These are phyloP conservation scores for Polypedilum pembai DNA, from an alignment of 1,140 invertebrate species.

Conservation along the genomic window DNA sequence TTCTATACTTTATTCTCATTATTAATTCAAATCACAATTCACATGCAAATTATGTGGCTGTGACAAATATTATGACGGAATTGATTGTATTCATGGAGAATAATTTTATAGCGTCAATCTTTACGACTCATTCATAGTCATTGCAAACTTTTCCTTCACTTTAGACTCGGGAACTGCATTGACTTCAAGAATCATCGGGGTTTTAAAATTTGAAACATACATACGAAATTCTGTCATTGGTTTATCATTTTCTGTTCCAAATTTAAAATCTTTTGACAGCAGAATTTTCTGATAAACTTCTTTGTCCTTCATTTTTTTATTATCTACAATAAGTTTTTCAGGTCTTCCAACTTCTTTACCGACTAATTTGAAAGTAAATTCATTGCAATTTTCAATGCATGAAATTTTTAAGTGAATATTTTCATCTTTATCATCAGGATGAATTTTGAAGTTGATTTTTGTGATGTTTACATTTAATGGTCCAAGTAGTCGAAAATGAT, in stretches of 20 bases:
- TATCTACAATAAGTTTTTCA: neutral
- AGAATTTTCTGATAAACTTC: neutral
- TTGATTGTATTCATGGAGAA: neutral
- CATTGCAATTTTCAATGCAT: neutral
- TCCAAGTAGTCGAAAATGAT: neutral
- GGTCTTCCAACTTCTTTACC: neutral
- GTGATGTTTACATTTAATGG: neutral
- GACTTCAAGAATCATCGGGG: neutral
- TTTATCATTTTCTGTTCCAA: neutral
- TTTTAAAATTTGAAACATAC: neutral
- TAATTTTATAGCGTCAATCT: neutral
- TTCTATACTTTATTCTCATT: neutral
- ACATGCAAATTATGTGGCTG: neutral
- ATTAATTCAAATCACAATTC: slow-evolving; percentile 12
- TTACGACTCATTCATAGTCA: neutral
- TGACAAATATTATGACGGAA: slow-evolving; percentile 2
- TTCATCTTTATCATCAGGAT: neutral
- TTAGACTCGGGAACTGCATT: neutral
- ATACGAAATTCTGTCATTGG: neutral
- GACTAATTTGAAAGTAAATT: neutral
- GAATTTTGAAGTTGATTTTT: neutral
- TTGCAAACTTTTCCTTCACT: neutral
- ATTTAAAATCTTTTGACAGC: neutral
- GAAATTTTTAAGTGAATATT: neutral
- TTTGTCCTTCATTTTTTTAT: neutral